Base-by-base conservation (phyloP, 2,113 vertebrate species). In the Phainopepla nitens region DNA sequence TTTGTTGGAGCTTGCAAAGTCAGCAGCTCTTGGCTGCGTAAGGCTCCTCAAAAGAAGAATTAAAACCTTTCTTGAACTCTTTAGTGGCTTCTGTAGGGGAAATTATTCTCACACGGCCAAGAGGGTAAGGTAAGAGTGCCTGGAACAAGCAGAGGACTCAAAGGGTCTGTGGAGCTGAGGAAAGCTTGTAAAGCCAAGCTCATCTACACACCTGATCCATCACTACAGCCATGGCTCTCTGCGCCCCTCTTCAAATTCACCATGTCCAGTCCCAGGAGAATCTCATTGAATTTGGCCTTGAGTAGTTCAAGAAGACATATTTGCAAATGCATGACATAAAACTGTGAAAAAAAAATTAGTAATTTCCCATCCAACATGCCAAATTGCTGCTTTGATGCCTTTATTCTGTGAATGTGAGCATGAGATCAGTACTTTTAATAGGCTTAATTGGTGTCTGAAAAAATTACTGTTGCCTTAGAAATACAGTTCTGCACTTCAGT, bases 371-470 rank as follows among this genome's bases (percentile, higher is more conserved):
- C 60, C 39, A 44, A 18, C 7, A 11, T n/a, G 22, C 14, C 73
- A 88, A 76, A 66, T 60, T 71, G 10, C 77, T 82, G 27, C 51
- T 91, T 96, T 85, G 81, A 85, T 85, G 73, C 57, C 77, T 87
- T 76, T 79, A 72, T 82, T 84, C 73, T 47, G 13, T 72, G 58
- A 73, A 92, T 56, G 41, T 57, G 45, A 83, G 73, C 0, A 0
- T 6, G 31, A 68, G 49, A 69, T 41, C 23, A 3, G 2, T 76
- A 50, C 28, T 69, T 90, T 49, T 90, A 95, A 93, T 60, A 53
- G 42, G 58, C 79, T 90, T 92, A 92, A 94, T 92, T 93, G 76
- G 49, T 79, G 80, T 36, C 75, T 88, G 78, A 90, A 94, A 92
- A 89, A 94, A 90, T 84, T 76, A 79, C 62, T 41, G 28, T 72